Percentiles rank a stretch among this genome's conserved stretches.
phyloP scores from a whole-genome alignment of 2,797 vertebrate genomes.

The Lithobates pipiens region DNA sequence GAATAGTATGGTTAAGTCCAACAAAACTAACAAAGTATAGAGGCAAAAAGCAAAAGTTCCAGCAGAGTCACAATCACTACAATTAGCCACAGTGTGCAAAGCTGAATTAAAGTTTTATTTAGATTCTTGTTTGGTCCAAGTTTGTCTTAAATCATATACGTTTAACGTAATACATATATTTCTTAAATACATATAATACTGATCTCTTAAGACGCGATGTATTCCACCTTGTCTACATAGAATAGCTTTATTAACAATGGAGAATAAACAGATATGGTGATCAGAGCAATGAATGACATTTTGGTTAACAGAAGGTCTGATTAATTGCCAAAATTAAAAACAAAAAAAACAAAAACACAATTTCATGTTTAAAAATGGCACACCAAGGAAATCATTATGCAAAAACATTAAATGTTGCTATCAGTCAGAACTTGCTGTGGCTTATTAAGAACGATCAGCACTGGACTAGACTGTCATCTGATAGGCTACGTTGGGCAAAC shows the following conservation, averaged over 20 bases:
- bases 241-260: not conserved
- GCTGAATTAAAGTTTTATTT: slow-evolving; percentile 30
- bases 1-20: no score
- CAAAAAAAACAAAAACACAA: not conserved
- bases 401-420: not conserved
- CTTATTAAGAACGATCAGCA: not conserved
- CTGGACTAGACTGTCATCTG: not conserved
- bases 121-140: slow-evolving; percentile 51
- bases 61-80: not conserved
- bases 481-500: not conserved
- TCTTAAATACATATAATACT: slow-evolving; percentile 62
- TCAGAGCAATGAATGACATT: not conserved
- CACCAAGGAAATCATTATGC: slow-evolving; percentile 22
- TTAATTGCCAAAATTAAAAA: slow-evolving; percentile 12
- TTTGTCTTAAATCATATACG: slow-evolving; percentile 45
- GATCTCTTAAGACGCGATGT: slow-evolving; percentile 61
- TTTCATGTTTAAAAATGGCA: slow-evolving; percentile 16
- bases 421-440: slow-evolving; percentile 1
- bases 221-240: slow-evolving; percentile 24
- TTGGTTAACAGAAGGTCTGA: slow-evolving; percentile 21
- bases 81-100: slow-evolving; percentile 47
- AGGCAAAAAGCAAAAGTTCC: no score
- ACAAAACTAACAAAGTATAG: no score
- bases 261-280: slow-evolving; percentile 30
- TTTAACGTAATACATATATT: slow-evolving; percentile 30